phyloP scores from a whole-genome alignment of 2,113 vertebrate species.

The Panurus biarmicus region DNA sequence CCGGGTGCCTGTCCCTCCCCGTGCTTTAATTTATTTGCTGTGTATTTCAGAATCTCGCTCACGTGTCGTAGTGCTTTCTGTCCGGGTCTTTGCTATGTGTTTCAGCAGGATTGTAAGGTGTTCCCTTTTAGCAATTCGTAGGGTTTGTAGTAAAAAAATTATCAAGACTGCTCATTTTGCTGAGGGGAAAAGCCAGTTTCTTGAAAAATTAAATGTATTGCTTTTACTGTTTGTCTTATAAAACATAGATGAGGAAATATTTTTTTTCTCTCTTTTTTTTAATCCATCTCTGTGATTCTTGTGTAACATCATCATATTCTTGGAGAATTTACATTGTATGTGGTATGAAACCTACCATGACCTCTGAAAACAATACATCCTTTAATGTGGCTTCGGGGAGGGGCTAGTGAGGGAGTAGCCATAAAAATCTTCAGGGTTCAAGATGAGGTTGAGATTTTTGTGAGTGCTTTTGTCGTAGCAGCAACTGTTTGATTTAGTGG shows the following conservation, averaged over 20 bases:
- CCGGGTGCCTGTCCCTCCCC: background rate
- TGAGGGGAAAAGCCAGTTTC: background rate
- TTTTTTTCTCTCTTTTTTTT: background rate
- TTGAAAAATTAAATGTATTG: background rate
- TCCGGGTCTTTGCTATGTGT: fast-evolving
- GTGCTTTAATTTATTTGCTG: background rate
- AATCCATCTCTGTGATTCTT: background rate
- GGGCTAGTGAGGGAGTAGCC: constrained; percentile 66
- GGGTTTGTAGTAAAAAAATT: background rate
- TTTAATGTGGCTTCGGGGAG: constrained; percentile 81
- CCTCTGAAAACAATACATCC: constrained; percentile 85
- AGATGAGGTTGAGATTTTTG: constrained; percentile 79
- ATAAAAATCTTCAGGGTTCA: constrained; percentile 83
- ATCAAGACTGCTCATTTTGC: background rate
- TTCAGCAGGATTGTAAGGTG: background rate
- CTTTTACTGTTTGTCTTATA: background rate
- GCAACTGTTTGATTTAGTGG: constrained; percentile 76
- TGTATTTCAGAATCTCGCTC: background rate
- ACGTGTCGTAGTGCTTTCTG: fast-evolving
- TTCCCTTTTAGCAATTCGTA: background rate
- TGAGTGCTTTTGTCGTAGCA: constrained; percentile 72
- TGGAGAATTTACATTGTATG: constrained; percentile 74
- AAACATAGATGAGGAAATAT: background rate
- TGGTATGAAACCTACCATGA: constrained; percentile 86
- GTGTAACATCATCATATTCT: constrained; percentile 57